Percentiles rank a stretch among this genome's conserved stretches.
Conservation (phyloP, 92 coral and sea anemone species). For the Virgularia gustaviana region DNA sequence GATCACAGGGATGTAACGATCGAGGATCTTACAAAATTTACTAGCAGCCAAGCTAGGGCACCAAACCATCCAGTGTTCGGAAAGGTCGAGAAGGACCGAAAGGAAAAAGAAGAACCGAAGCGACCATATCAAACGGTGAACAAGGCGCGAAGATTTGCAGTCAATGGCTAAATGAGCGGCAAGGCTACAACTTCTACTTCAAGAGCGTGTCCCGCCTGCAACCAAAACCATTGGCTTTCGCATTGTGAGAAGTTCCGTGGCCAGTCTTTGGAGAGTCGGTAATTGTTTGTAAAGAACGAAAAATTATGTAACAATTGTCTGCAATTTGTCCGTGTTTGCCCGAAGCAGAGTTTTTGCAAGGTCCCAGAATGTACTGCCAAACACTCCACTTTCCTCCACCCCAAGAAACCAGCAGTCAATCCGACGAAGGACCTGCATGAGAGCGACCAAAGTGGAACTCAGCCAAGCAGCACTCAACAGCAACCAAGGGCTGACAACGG, state of each 20-base stretch:
- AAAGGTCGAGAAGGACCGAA: neutral
- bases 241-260: constrained; percentile 35
- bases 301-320: constrained; percentile 23
- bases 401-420: constrained; percentile 11
- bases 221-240: constrained; percentile 39
- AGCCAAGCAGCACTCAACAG: neutral
- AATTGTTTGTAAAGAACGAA: constrained; percentile 9
- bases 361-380: constrained; percentile 38
- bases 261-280: constrained; percentile 1
- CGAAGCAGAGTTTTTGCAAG: constrained; percentile 39
- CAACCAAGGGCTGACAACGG: constrained; percentile 20
- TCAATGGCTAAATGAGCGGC: neutral
- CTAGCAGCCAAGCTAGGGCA: constrained; percentile 26
- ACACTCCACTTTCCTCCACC: constrained; percentile 57
- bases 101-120: neutral
- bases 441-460: neutral
- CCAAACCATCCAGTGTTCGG: constrained; percentile 50
- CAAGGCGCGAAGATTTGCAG: neutral
- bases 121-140: neutral
- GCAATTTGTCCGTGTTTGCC: constrained; percentile 31
- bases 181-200: neutral
- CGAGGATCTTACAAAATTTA: constrained; percentile 45
- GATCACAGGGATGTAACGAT: constrained; percentile 45
- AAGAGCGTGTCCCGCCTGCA: too few relatives aligned
- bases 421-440: too few relatives aligned